Percentiles rank a stretch among this genome's conserved stretches.
phyloP scores from a whole-genome alignment of 2,113 vertebrate genomes.

The Lipophrys pholis region DNA sequence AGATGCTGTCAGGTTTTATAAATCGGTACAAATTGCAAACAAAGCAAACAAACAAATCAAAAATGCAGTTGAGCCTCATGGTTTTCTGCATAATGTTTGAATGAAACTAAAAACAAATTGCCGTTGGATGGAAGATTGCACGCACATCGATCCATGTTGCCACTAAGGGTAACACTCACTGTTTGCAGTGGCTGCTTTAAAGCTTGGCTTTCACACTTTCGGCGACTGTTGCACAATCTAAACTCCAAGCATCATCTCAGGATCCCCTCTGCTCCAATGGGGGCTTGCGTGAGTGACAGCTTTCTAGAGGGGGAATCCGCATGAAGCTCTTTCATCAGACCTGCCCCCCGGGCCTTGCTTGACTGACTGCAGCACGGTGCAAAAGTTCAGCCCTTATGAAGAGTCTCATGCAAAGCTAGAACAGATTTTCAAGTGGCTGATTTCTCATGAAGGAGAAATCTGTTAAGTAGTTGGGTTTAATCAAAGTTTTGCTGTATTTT shows the following conservation, averaged over 20 bases:
- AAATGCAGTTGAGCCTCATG: no score
- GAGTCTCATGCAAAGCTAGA: neutral
- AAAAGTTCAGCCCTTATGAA: constrained; percentile 59
- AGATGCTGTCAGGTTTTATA: no score
- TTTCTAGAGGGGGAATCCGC: constrained; percentile 69
- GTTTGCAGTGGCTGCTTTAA: neutral
- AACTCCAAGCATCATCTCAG: constrained; percentile 23
- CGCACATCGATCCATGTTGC: neutral
- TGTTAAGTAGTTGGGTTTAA: neutral
- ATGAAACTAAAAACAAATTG: neutral
- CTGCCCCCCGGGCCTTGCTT: constrained; percentile 39
- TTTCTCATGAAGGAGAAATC: neutral
- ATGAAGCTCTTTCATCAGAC: constrained; percentile 64
- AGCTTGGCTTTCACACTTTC: neutral
- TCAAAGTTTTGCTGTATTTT: neutral
- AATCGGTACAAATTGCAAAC: no score
- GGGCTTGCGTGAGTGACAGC: constrained; percentile 55
- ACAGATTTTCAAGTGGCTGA: constrained; percentile 9
- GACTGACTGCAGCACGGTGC: constrained; percentile 56
- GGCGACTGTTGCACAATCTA: neutral
- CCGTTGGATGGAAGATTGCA: neutral
- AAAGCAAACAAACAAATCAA: no score
- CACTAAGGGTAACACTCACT: neutral
- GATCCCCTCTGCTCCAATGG: constrained; percentile 44
- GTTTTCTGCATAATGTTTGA: neutral